Evolutionary conservation across 1,140 invertebrate species (phyloP).

Genomic region (Bombus turneri): DNA sequence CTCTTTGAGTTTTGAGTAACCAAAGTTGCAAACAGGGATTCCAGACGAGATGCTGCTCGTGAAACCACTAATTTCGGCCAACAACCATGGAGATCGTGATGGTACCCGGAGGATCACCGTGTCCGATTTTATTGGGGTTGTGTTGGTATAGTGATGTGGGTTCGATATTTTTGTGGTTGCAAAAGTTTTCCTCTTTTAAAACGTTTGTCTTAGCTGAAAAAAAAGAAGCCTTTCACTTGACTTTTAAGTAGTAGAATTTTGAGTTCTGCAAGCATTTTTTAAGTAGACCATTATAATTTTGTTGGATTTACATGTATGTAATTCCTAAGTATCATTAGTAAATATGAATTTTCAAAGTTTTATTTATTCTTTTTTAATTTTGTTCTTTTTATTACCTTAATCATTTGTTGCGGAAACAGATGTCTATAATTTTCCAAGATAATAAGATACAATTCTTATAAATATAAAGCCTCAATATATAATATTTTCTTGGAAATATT

Average conservation of each 20-base stretch:
- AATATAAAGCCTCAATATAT: neutral
- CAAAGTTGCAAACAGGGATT: neutral
- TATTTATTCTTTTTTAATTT: no score
- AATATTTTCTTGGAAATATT: neutral
- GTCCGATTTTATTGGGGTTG: neutral
- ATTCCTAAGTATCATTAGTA: neutral
- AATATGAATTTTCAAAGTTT: neutral
- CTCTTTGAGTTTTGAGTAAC: neutral
- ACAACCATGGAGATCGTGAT: slow-evolving; percentile 1
- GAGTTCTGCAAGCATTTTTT: no score
- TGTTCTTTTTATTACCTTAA: no score
- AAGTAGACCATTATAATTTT: no score
- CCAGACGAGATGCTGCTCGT: neutral
- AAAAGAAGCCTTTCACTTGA: no score
- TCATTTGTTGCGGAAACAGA: no score
- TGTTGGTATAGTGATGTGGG: neutral
- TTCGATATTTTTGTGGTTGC: neutral
- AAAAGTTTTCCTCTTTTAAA: neutral
- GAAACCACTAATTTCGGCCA: neutral
- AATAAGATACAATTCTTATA: neutral
- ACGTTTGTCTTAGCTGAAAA: neutral
- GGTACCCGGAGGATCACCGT: neutral
- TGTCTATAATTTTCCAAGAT: no score
- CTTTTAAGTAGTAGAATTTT: no score
- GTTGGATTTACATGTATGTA: no score